Conservation (phyloP, 2,888 invertebrate species). For the Tethea ocularis region DNA sequence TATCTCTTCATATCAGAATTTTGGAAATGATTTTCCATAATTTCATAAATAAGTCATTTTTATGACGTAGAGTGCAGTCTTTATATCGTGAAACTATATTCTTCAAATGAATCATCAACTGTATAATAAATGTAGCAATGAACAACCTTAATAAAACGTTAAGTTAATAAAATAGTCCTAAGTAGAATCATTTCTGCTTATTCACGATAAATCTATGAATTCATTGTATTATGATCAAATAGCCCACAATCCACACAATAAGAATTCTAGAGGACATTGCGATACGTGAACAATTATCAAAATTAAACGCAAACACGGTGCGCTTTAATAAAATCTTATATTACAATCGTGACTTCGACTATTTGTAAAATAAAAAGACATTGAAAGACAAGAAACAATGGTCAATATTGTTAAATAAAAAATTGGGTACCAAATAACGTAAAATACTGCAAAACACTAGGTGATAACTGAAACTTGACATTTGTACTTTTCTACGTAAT, state of each 20-base stretch:
- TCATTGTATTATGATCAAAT: background rate
- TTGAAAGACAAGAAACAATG: constrained; percentile 18
- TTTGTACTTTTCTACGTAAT: background rate
- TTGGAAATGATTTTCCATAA: background rate
- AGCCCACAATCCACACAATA: background rate
- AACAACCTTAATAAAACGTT: background rate
- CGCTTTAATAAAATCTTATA: constrained; percentile 38
- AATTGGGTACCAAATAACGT: background rate
- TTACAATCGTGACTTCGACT: constrained; percentile 39
- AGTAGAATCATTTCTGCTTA: background rate
- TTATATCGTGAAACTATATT: background rate
- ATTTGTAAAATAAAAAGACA: constrained; percentile 17
- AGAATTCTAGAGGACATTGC: constrained; percentile 12
- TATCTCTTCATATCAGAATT: background rate
- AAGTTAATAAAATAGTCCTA: background rate
- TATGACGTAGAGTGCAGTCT: background rate
- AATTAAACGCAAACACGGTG: constrained; percentile 39
- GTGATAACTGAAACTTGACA: background rate
- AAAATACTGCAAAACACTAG: background rate
- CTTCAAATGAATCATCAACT: background rate
- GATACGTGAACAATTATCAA: constrained; percentile 30
- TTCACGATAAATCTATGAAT: background rate
- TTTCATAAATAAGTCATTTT: background rate
- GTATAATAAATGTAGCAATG: background rate
- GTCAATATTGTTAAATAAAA: constrained; percentile 13